These are phyloP conservation scores for Alca torda DNA, from an alignment of 2,797 vertebrate genomes.

Conservation along the genomic window DNA sequence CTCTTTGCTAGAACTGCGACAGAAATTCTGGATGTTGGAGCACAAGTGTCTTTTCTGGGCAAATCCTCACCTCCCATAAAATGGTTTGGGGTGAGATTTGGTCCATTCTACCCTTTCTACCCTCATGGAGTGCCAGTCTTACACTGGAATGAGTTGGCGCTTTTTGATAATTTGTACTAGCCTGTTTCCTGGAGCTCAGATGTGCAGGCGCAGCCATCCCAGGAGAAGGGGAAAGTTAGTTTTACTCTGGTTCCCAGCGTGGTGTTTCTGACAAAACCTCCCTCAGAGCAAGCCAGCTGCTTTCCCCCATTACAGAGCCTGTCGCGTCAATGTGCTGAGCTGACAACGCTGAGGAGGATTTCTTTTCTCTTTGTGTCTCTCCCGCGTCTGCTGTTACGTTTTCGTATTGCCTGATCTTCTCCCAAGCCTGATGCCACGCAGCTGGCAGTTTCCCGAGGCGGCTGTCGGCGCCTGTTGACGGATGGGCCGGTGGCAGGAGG, in stretches of 20 bases:
- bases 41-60: neutral
- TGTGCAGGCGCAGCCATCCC: neutral
- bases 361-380: neutral
- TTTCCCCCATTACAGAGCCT: rapidly evolving
- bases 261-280: neutral
- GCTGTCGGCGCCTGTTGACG: neutral
- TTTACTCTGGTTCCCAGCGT: neutral
- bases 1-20: rapidly evolving
- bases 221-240: neutral
- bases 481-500: rapidly evolving
- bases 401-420: neutral
- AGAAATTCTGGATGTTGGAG: neutral
- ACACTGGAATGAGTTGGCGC: neutral
- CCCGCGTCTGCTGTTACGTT: neutral
- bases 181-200: neutral
- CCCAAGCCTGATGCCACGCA: neutral
- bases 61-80: neutral
- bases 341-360: rapidly evolving
- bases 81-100: neutral
- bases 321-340: rapidly evolving
- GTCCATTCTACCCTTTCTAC: neutral
- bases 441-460: rapidly evolving
- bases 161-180: neutral
- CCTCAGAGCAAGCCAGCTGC: neutral
- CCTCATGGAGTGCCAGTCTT: rapidly evolving